Evolutionary conservation across 2,888 invertebrate genomes (phyloP).

Genomic region (Xanthia icteritia): DNA sequence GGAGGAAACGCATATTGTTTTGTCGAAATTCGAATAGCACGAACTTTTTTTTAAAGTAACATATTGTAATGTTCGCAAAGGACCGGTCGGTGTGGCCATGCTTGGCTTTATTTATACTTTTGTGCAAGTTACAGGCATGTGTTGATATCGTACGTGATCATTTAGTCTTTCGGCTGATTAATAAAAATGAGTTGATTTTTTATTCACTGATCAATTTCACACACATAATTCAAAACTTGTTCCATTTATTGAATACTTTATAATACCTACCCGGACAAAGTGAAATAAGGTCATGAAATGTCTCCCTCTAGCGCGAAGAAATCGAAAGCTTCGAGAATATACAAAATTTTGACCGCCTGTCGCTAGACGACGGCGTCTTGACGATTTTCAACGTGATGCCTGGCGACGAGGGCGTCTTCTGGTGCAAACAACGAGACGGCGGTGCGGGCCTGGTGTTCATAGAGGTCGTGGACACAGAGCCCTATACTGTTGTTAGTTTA

Average conservation of each 20-base stretch:
- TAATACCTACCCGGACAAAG: not conserved
- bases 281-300: not conserved
- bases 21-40: no score
- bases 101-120: no score
- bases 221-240: not conserved
- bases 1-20: no score
- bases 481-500: constrained; percentile 76
- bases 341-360: constrained; percentile 69
- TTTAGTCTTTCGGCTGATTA: not conserved
- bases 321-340: constrained; percentile 62
- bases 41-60: no score
- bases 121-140: no score
- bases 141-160: not conserved
- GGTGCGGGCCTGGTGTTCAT: constrained; percentile 83
- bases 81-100: no score
- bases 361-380: constrained; percentile 82
- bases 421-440: constrained; percentile 85
- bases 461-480: constrained; percentile 86
- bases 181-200: not conserved
- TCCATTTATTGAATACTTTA: not conserved
- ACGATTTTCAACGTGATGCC: constrained; percentile 87
- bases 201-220: not conserved
- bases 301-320: constrained; percentile 58
- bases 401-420: constrained; percentile 90
- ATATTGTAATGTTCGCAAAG: no score